Base-by-base conservation (phyloP, 2,797 vertebrate species). In the Oreonectes daqikongensis region DNA sequence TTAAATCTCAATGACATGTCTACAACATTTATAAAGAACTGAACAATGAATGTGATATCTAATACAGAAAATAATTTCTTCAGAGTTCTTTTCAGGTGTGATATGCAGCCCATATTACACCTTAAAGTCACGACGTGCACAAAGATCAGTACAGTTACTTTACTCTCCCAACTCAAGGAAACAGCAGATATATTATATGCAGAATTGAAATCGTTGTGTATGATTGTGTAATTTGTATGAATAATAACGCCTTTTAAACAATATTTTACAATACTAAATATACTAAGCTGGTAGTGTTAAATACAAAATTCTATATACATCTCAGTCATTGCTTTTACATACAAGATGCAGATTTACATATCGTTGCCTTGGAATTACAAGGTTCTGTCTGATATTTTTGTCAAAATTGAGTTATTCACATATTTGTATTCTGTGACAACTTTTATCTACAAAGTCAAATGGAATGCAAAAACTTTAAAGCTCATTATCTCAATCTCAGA, bases 261-360 rank as follows among this genome's bases (percentile, higher is more conserved):
- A 48, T 67, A 53, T 59, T 68, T 71, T 55, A 76, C 50, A 79
- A n/a, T 60, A 69, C 14, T 57, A 46, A 69, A 65, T n/a, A 59
- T 65, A 64, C 71, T 44, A 50, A 52, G 20, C 63, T 48, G 38
- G 40, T 74, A 75, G 30, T 77, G 72, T 55, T 79, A 77, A 77
- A 75, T 74, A 77, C 60, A 77, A 40, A 57, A 79, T 53, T 32
- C 11, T 77, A 74, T 74, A 44, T 77, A 79, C 77, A 73, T 28
- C 22, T 72, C 71, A 59, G 53, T 75, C 50, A 77, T 73, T 71
- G 32, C 42, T 65, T 44, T 63, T 50, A 8, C 22, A 28, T 64
- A 42, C 12, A 22, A 50, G 64, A 67, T 28, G 64, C 59, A 67
- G 44, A 75, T 40, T 48, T 46, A 73, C 20, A 44, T 35, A 35